Base-by-base conservation (phyloP, 2,888 invertebrate species). In the Arge pagana region DNA sequence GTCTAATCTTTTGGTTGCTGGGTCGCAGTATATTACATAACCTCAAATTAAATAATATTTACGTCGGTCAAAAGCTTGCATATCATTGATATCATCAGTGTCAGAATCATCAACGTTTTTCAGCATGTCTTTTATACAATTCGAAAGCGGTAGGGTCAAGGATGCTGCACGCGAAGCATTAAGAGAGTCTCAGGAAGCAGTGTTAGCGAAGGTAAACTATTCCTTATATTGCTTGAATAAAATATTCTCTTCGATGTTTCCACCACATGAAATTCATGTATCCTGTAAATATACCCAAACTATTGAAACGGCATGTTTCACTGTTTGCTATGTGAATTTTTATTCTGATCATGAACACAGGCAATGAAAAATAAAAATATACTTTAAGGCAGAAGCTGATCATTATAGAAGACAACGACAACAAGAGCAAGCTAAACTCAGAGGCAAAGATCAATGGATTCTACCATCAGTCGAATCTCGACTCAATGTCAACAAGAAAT, bases 401-500 rank as follows among this genome's bases (percentile, higher is more conserved):
- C 61, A 63, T 48, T 39, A 60, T n/a, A 53, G 35, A 40, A 58
- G 55, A 39, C 54, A 61, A 50, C 57, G 42, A 2, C 49, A 55
- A 33, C 57, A 55, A 13, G 62, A 67, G 35, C 58, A 55, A 49
- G 65, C 66, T 0, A 63, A 59, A 33, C 60, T 61, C 23, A 54
- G 66, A 21, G 70, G 70, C 1, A 70, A 72, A 33, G 67, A 68
- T 52, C 63, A 63, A 31, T 80, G 80, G 80, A 77, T 79, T 74
- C 61, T 79, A 19, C 74, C 77, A n/a, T 68, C 74, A 3, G 69
- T 79, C 8, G 72, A 72, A 48, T 67, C 71, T 6, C 61, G 60
- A 51, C 40, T 65, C 33, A 19, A 43, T n/a, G 24, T 50, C 43
- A 15, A 39, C 50, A 48, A 28, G 45, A 51, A 18, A 33, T n/a